phyloP scores from a whole-genome alignment of 2,888 invertebrate species.

The Noctuana brunneofusca region DNA sequence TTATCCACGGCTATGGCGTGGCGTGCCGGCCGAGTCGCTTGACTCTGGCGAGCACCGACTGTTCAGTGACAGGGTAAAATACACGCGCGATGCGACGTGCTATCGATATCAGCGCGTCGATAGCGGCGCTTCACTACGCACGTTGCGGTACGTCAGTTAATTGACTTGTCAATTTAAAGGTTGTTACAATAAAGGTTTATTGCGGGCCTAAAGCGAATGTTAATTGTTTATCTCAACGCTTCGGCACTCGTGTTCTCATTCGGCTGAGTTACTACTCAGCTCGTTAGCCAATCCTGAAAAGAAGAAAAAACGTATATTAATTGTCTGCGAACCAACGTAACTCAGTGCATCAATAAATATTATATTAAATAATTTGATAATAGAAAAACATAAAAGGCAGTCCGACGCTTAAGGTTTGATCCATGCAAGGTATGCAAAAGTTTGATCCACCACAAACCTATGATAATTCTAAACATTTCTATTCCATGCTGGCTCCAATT shows the following conservation, averaged over 20 bases:
- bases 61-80: constrained; percentile 69
- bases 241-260: constrained; percentile 66
- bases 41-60: constrained; percentile 82
- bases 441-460: constrained; percentile 34
- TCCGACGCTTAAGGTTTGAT: constrained; percentile 47
- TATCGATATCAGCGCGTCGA: constrained; percentile 61
- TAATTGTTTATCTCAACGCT: constrained; percentile 57
- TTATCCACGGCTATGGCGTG: constrained; percentile 82
- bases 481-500: constrained; percentile 53
- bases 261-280: constrained; percentile 63
- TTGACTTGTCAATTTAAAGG: constrained; percentile 51
- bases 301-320: constrained; percentile 49
- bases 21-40: constrained; percentile 80
- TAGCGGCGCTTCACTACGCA: constrained; percentile 60
- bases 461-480: constrained; percentile 50
- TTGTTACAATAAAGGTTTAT: constrained; percentile 46
- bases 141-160: constrained; percentile 53
- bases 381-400: constrained; percentile 47
- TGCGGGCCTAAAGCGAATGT: constrained; percentile 53
- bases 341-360: constrained; percentile 9
- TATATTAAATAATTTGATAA: constrained; percentile 2
- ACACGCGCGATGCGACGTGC: constrained; percentile 73
- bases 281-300: constrained; percentile 74
- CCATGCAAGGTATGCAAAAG: too few species aligned
- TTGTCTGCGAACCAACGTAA: constrained; percentile 11